These are phyloP conservation scores for Aleiodes leptofemur DNA, from an alignment of 2,888 invertebrate genomes.

Conservation along the genomic window DNA sequence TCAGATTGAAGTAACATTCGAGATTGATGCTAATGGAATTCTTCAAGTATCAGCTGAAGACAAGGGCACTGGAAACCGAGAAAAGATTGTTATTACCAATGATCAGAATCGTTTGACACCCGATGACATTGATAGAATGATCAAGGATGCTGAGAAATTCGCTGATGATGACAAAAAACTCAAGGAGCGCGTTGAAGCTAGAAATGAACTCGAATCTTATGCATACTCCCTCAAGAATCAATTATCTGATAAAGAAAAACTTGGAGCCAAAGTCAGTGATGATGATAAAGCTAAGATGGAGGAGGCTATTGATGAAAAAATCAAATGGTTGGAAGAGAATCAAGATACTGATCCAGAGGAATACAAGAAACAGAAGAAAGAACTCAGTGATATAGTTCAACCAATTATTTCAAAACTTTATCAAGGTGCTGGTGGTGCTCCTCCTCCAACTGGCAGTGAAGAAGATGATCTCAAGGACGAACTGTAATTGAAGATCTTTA, in stretches of 20 bases:
- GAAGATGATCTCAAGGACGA: slow-evolving; percentile 90
- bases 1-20: slow-evolving; percentile 96
- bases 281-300: slow-evolving; percentile 97
- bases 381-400: slow-evolving; percentile 95
- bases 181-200: slow-evolving; percentile 95
- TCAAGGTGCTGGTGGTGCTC: slow-evolving; percentile 84
- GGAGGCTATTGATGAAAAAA: slow-evolving; percentile 95
- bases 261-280: slow-evolving; percentile 92
- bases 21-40: slow-evolving; percentile 96
- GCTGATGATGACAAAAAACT: slow-evolving; percentile 99
- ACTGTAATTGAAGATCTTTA: slow-evolving; percentile 77
- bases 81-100: slow-evolving; percentile 99
- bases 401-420: slow-evolving; percentile 98
- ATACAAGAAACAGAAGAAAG: slow-evolving; percentile 96
- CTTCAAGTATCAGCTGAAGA: slow-evolving; percentile 98
- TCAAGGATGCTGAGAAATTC: slow-evolving; percentile 98
- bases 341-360: slow-evolving; percentile 94
- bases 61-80: slow-evolving; percentile 98
- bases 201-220: slow-evolving; percentile 97
- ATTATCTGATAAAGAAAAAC: slow-evolving; percentile 96
- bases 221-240: slow-evolving; percentile 99
- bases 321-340: slow-evolving; percentile 98
- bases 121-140: slow-evolving; percentile 99
- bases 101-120: slow-evolving; percentile 98
- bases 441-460: slow-evolving; percentile 83